A percentile compares a stretch with the other conserved stretches of the same genome.
Conservation (phyloP, 1,140 invertebrate species). For the Solen grandis region DNA sequence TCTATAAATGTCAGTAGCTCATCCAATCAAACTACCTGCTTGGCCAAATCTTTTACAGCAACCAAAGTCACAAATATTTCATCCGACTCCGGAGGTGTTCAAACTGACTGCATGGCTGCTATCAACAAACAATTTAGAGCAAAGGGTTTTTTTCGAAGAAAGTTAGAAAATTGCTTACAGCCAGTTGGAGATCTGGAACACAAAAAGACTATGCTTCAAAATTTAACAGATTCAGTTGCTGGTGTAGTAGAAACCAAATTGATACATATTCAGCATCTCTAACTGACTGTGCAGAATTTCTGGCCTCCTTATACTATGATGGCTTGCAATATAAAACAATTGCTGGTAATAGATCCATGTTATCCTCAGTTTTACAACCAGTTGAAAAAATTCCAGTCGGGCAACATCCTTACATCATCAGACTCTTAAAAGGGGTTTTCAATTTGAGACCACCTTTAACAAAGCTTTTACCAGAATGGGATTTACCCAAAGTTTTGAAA, state of each 20-base stretch:
- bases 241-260: constrained; percentile 41
- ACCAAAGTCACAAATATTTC: constrained; percentile 31
- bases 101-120: constrained; percentile 30
- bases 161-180: constrained; percentile 34
- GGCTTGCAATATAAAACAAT: constrained; percentile 17
- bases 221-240: constrained; percentile 31
- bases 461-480: background rate
- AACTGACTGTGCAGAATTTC: constrained; percentile 11
- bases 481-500: background rate
- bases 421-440: constrained; percentile 12
- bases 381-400: background rate
- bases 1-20: constrained; percentile 7
- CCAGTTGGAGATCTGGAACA: constrained; percentile 35
- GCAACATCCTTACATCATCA: background rate
- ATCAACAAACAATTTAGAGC: constrained; percentile 22
- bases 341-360: constrained; percentile 17
- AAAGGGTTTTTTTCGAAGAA: constrained; percentile 41
- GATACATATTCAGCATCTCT: constrained; percentile 7
- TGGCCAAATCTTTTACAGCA: constrained; percentile 6
- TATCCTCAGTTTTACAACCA: background rate
- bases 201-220: constrained; percentile 34
- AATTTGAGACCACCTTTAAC: background rate
- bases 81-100: constrained; percentile 34
- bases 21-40: constrained; percentile 28
- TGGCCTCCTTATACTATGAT: background rate